Base-by-base conservation (phyloP, 2,888 invertebrate genomes). In the Nemotelus nigrinus region DNA sequence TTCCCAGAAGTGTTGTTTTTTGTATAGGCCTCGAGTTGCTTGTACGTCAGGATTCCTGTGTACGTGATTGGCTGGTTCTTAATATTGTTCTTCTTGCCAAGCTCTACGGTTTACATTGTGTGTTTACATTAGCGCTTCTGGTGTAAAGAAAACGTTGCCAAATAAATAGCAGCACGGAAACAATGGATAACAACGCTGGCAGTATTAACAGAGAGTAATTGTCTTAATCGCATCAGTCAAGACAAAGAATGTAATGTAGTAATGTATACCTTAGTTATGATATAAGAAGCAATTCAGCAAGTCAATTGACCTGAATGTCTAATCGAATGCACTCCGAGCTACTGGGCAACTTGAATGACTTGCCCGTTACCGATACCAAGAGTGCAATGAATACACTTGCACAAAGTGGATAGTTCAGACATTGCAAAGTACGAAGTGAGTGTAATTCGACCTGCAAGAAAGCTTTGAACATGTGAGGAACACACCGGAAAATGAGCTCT, bases 21-120 rank as follows among this genome's bases (percentile, higher is more conserved):
- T 44, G 79, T 75, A 44, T 79, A 79, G n/a, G 79, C 79, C 63
- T 79, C 75, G 44, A 79, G 55, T 48, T 79, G 79, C 64, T 79
- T 79, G 60, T 72, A 79, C 2, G 79, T 79, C 47, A 79, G 55
- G 47, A 70, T 63, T 57, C 79, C 79, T 45, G 79, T 79, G 63
- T 77, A 79, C 10, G 79, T 79, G 39, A 78, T 77, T 57, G 77
- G 72, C 55, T 70, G 74, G 39, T 71, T 48, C 57, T 65, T 74
- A 50, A 60, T 41, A 74, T 74, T 60, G 25, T 47, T 58, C 10
- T 70, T 64, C 47, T 64, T 70, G 70, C 63, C 58, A 76, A 47
- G 58, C 41, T 76, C 78, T 68, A 55, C 39, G 57, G 65, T 45
- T 57, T 64, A 47, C 10, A 43, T 74, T 60, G 67, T 72, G 47